Percentiles rank a stretch among this genome's conserved stretches.
phyloP scores from a whole-genome alignment of 2,797 vertebrate species.

The Eulemur rubriventer region DNA sequence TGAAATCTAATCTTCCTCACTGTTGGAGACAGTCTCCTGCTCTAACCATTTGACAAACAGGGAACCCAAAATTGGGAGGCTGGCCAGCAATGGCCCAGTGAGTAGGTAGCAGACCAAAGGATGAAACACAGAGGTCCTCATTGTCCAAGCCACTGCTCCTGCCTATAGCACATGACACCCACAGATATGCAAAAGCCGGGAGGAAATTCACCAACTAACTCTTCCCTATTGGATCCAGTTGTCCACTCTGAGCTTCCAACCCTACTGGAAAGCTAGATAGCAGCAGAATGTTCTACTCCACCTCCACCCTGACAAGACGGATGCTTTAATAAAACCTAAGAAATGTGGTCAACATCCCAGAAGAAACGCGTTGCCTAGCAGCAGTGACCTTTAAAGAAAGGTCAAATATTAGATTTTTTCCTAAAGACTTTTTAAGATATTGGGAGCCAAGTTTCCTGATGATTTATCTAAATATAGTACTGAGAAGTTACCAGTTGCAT shows the following conservation, averaged over 20 bases:
- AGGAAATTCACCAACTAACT: not conserved
- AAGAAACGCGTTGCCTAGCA: conserved; percentile 7
- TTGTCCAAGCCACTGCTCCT: not conserved
- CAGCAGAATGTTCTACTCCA: not conserved
- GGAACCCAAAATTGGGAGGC: not conserved
- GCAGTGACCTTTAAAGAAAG: conserved; percentile 56
- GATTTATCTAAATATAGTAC: not conserved
- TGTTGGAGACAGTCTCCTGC: not conserved
- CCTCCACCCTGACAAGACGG: not conserved
- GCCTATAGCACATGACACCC: not conserved
- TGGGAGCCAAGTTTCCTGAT: not conserved
- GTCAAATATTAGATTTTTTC: conserved; percentile 13
- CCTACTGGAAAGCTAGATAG: not conserved
- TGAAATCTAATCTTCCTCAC: conserved; percentile 20
- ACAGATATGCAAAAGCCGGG: not conserved
- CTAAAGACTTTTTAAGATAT: conserved; percentile 11
- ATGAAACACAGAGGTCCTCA: not conserved
- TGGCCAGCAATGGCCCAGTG: not conserved
- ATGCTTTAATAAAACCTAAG: conserved; percentile 16
- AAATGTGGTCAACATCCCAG: not conserved
- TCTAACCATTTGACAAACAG: not conserved
- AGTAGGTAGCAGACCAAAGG: not conserved
- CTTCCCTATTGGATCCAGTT: not conserved
- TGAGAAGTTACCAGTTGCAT: not conserved
- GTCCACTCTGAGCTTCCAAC: not conserved